phyloP scores from a whole-genome alignment of 2,888 invertebrate genomes.

The Clostera curtula region DNA sequence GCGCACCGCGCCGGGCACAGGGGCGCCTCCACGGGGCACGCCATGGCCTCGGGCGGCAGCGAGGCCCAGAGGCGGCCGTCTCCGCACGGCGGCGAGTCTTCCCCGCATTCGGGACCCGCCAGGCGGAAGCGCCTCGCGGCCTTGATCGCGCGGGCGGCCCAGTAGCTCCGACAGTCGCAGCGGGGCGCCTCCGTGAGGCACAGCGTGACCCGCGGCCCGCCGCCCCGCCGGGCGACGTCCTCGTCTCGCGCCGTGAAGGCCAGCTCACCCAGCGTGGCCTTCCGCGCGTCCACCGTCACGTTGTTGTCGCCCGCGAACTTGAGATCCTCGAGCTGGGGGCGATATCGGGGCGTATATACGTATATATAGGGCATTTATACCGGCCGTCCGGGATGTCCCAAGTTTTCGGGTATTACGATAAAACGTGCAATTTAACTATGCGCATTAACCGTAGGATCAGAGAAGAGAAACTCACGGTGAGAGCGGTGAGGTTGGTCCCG shows the following conservation, averaged over 20 bases:
- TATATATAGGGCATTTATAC: too few relatives aligned
- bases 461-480: constrained; percentile 9
- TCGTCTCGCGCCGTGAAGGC: constrained; percentile 7
- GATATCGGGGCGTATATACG: too few relatives aligned
- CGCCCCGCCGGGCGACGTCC: background rate
- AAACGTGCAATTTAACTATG: background rate
- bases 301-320: constrained; percentile 3
- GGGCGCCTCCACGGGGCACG: constrained; percentile 2
- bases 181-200: constrained; percentile 1
- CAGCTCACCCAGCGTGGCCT: constrained; percentile 7
- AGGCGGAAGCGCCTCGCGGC: constrained; percentile 4
- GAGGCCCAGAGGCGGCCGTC: background rate
- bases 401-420: too few relatives aligned
- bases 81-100: background rate
- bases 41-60: constrained; percentile 1
- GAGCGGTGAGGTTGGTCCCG: constrained; percentile 6
- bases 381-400: too few relatives aligned
- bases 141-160: constrained; percentile 12
- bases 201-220: background rate
- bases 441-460: background rate
- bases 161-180: constrained; percentile 18
- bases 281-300: constrained; percentile 4
- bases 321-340: constrained; percentile 16
- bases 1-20: background rate
- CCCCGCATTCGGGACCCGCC: background rate